Evolutionary conservation across 1,140 invertebrate species (phyloP).

Genomic region (Drosophila triauraria): DNA sequence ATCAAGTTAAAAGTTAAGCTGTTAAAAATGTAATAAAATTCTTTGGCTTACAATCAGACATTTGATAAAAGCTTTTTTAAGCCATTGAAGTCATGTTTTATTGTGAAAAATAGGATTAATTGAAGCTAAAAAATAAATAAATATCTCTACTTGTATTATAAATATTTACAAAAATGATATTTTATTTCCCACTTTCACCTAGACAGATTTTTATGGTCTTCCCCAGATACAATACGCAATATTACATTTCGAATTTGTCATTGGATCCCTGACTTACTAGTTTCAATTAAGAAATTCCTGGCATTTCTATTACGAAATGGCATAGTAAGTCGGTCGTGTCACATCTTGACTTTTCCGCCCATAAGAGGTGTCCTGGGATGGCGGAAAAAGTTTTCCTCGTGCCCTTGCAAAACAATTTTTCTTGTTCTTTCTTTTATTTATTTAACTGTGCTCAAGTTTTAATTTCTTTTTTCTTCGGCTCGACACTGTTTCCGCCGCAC

Average conservation of each 20-base stretch:
- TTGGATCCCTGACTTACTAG: background rate
- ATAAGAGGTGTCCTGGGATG: slow-evolving; percentile 5
- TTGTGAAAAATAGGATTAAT: background rate
- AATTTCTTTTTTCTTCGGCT: slow-evolving; percentile 71
- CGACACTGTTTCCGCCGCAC: slow-evolving; percentile 69
- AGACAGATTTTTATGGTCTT: background rate
- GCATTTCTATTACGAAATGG: background rate
- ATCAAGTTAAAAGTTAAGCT: background rate
- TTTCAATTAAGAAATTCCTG: slow-evolving; percentile 10
- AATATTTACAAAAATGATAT: background rate
- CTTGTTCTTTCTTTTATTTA: slow-evolving; percentile 56
- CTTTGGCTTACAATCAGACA: background rate
- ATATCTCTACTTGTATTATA: background rate
- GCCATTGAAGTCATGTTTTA: background rate
- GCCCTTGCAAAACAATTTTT: slow-evolving; percentile 20
- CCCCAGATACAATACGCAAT: background rate
- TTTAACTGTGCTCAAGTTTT: slow-evolving; percentile 75
- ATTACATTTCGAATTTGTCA: background rate
- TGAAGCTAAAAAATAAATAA: background rate
- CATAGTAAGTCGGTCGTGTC: background rate
- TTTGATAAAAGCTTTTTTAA: background rate
- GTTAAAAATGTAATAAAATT: background rate
- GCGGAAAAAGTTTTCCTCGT: slow-evolving; percentile 27
- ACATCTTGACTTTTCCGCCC: slow-evolving; percentile 2
- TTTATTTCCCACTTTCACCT: background rate